Evolutionary conservation across 2,888 invertebrate species (phyloP).

Genomic region (Leptinotarsa juncta): DNA sequence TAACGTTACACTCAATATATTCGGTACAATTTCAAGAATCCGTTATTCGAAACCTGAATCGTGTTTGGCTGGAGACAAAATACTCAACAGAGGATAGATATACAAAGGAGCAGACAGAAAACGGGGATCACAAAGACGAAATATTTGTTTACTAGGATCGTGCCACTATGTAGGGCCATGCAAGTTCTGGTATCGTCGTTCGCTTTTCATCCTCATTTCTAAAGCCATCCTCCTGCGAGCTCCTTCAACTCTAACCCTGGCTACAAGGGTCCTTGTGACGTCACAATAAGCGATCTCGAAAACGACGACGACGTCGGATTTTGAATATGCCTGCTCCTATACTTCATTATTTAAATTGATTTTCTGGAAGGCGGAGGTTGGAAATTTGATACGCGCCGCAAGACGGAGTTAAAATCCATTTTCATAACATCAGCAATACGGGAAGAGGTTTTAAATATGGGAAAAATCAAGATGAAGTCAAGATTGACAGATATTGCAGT

Average conservation of each 20-base stretch:
- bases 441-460: neutral
- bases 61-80: conserved; percentile 32
- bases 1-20: neutral
- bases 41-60: conserved; percentile 23
- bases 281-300: conserved; percentile 22
- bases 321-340: conserved; percentile 24
- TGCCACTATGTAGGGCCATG: conserved; percentile 36
- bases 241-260: conserved; percentile 16
- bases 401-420: conserved; percentile 31
- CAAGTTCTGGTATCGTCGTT: conserved; percentile 40
- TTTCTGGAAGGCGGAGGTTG: conserved; percentile 25
- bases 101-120: conserved; percentile 40
- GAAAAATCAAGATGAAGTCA: neutral
- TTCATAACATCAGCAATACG: conserved; percentile 32
- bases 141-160: conserved; percentile 49
- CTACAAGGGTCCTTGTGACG: conserved; percentile 26
- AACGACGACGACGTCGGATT: conserved; percentile 26
- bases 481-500: too few relatives aligned
- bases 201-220: conserved; percentile 48
- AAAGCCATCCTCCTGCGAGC: conserved; percentile 33
- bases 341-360: conserved; percentile 41
- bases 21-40: conserved; percentile 2
- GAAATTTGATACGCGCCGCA: conserved; percentile 31
- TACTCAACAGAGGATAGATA: conserved; percentile 28
- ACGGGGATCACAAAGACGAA: conserved; percentile 47